These are phyloP conservation scores for Gallinago media DNA, from an alignment of 2,113 vertebrate genomes.

Conservation along the genomic window DNA sequence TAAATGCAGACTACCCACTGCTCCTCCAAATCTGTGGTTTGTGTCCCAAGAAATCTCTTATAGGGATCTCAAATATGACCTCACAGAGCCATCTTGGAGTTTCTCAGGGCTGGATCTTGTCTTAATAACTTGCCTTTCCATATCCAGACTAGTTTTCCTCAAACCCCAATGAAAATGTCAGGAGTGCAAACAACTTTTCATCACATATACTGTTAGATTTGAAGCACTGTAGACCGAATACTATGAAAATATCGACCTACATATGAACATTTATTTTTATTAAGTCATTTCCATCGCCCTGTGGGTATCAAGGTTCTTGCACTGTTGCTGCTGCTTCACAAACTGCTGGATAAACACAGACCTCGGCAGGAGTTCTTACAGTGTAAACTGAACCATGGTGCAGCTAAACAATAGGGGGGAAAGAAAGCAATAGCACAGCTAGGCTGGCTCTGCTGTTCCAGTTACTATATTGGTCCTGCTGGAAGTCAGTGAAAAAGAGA, in stretches of 20 bases:
- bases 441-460: neutral
- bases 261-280: neutral
- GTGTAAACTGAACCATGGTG: neutral
- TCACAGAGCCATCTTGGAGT: neutral
- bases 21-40: neutral
- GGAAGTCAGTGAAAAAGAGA: neutral
- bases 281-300: neutral
- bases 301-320: neutral
- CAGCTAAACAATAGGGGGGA: neutral
- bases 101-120: neutral
- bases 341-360: neutral
- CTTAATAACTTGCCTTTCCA: neutral
- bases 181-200: neutral
- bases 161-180: neutral
- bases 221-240: neutral
- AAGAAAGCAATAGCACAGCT: neutral
- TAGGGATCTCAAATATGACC: neutral
- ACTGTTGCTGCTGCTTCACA: neutral
- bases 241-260: neutral
- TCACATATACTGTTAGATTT: neutral
- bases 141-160: neutral
- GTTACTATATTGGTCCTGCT: rapidly evolving
- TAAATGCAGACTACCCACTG: neutral
- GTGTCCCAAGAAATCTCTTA: neutral
- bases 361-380: neutral